Evolutionary conservation across 2,888 invertebrate genomes (phyloP), one percentile per base, ranked within the genome.

Genomic region (Eulithis testata): DNA sequence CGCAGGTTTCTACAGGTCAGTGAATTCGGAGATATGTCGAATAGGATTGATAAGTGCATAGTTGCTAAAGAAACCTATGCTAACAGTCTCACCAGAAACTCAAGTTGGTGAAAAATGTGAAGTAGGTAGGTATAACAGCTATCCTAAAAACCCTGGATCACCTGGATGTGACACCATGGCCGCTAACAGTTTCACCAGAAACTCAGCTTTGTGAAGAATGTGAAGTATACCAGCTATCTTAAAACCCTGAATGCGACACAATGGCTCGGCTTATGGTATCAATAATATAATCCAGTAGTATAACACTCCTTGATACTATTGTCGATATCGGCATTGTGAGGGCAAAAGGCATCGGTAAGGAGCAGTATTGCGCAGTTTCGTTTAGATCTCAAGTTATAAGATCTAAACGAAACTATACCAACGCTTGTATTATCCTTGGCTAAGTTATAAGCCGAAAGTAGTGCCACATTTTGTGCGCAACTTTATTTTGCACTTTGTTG

Each of bases 221-320:
- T 31, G 31, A 6, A 31, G 27, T 47, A 2, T 36, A 47, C 60
- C n/a, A 58, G 61, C 65, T 65, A 12, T 21, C 14, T 11, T 11
- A 6, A 36, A 47, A 27, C 12, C 47, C 60, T 61, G 37, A 70
- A 74, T 74, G 72, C 71, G 68, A 73, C 75, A 76, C 79, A 79
- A 75, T 76, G 63, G 71, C 61, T 71, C 58, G 64, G 68, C 49
- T 74, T 74, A 73, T 74, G 75, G 76, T 77, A 79, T 80, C 76
- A 85, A 81, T 84, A 85, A 84, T 85, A 83, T 78, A 82, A 82
- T 80, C 69, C 70, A 77, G 79, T 76, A 69, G 75, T 72, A 68
- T 79, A 76, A 65, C 68, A 67, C 73, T 76, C 45, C 11, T 5
- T 8, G 31, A 36, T 12, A 75, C 74, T 76, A 80, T 80, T 78